A percentile compares a stretch with the other conserved stretches of the same genome.
phyloP scores from a whole-genome alignment of 2,797 vertebrate species.

The Parotocinclus haroldoi region DNA sequence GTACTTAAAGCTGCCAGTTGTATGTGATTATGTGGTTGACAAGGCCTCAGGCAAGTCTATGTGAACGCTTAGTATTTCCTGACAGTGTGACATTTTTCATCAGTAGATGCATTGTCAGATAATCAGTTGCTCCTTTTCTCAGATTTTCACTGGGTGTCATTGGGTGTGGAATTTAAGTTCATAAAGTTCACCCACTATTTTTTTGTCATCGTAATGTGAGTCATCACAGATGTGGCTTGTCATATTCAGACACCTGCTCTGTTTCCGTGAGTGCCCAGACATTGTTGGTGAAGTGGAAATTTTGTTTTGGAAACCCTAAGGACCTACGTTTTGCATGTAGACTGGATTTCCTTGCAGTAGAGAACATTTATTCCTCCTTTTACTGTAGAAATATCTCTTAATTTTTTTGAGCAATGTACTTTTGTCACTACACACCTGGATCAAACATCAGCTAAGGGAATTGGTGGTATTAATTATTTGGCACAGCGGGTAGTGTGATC shows the following conservation, averaged over 20 bases:
- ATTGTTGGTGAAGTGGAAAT: slow-evolving; percentile 4
- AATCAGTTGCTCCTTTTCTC: slow-evolving; percentile 33
- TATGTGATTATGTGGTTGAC: no score
- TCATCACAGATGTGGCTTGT: slow-evolving; percentile 65
- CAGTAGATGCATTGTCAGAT: slow-evolving; percentile 36
- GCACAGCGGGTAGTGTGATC: no score
- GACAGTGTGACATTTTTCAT: slow-evolving; percentile 10
- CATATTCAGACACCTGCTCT: slow-evolving; percentile 51
- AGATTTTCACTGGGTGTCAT: slow-evolving; percentile 32
- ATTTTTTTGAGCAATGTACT: no score
- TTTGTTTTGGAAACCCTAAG: slow-evolving; percentile 1
- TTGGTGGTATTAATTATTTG: no score
- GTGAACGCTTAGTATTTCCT: neutral
- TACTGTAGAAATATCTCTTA: no score
- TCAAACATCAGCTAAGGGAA: no score
- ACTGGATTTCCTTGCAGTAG: neutral
- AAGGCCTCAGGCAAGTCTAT: no score
- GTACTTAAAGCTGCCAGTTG: no score
- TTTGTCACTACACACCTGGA: no score
- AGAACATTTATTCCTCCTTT: slow-evolving; percentile 5
- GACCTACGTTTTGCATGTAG: slow-evolving; percentile 10
- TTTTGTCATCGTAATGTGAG: slow-evolving; percentile 59
- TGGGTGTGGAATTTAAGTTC: slow-evolving; percentile 47
- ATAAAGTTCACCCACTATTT: slow-evolving; percentile 59
- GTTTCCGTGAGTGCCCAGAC: slow-evolving; percentile 17